Percentiles rank a stretch among this genome's conserved stretches.
Conservation (phyloP, 2,888 invertebrate species). For the Sesia bembeciformis region DNA sequence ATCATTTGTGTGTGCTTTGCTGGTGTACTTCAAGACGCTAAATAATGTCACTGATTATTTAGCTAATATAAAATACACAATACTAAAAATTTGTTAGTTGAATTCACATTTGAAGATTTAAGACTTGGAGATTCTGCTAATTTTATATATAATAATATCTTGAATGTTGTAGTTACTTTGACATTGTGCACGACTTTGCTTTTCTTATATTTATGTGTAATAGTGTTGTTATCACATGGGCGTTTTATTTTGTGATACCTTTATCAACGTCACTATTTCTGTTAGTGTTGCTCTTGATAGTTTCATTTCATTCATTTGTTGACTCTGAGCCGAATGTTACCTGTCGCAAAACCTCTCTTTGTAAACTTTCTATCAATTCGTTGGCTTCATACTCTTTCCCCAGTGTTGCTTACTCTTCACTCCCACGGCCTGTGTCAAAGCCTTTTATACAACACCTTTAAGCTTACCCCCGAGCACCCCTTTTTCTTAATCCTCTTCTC, state of each 20-base stretch:
- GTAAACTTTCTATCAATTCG: slow-evolving; percentile 29
- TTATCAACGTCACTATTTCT: slow-evolving; percentile 71
- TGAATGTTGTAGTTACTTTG: background rate
- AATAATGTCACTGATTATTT: too few relatives aligned
- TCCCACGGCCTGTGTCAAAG: slow-evolving; percentile 53
- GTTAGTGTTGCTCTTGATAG: slow-evolving; percentile 71
- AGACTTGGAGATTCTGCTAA: too few relatives aligned
- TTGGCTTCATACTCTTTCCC: slow-evolving; percentile 52
- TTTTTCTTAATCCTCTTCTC: slow-evolving; percentile 27
- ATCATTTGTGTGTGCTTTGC: too few relatives aligned
- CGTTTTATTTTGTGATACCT: slow-evolving; percentile 75
- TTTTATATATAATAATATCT: background rate
- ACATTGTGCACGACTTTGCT: slow-evolving; percentile 59
- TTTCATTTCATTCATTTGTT: slow-evolving; percentile 69
- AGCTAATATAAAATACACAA: too few relatives aligned
- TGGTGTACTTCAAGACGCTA: too few relatives aligned
- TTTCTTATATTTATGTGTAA: slow-evolving; percentile 42
- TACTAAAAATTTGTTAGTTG: too few relatives aligned
- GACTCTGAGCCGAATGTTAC: slow-evolving; percentile 52
- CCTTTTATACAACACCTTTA: slow-evolving; percentile 52
- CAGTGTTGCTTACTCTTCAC: slow-evolving; percentile 57
- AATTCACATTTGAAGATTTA: too few relatives aligned
- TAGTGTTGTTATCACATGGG: slow-evolving; percentile 56
- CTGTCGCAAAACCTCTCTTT: slow-evolving; percentile 58
- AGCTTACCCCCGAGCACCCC: slow-evolving; percentile 63